A percentile compares a stretch with the other conserved stretches of the same genome.
Evolutionary conservation across 1,140 invertebrate genomes (phyloP).

Genomic region (Pollicipes pollicipes): DNA sequence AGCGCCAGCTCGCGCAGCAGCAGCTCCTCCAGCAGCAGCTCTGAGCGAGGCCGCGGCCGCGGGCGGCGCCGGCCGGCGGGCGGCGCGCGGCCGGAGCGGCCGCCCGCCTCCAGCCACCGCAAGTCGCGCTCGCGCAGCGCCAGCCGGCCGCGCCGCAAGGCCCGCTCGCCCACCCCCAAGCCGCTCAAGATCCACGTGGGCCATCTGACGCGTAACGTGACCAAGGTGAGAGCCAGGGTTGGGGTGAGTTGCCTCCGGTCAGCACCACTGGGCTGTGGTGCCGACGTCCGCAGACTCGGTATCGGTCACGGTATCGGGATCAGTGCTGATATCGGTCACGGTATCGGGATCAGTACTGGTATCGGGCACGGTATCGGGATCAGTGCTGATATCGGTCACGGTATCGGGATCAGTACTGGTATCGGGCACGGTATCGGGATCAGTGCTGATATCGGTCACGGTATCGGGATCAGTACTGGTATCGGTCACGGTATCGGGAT

Average conservation of each 20-base stretch:
- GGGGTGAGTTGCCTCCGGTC: too few species aligned
- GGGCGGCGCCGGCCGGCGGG: not conserved
- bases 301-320: too few species aligned
- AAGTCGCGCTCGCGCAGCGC: not conserved
- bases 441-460: too few species aligned
- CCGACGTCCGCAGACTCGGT: slow-evolving; percentile 24
- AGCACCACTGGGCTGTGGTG: not conserved
- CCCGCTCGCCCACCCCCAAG: slow-evolving; percentile 63
- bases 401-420: too few species aligned
- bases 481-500: too few species aligned
- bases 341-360: too few species aligned
- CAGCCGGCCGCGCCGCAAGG: slow-evolving; percentile 35
- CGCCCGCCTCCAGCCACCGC: not conserved
- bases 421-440: too few species aligned
- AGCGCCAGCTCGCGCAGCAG: not conserved
- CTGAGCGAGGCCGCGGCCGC: not conserved
- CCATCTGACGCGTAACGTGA: slow-evolving; percentile 75
- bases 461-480: too few species aligned
- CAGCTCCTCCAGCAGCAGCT: not conserved
- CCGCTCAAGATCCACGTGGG: slow-evolving; percentile 85
- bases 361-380: too few species aligned
- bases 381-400: too few species aligned
- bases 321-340: too few species aligned
- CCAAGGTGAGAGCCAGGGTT: slow-evolving; percentile 31
- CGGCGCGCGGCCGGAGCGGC: not conserved